Conservation (phyloP, 2,797 vertebrate species). For the Mycteria americana region DNA sequence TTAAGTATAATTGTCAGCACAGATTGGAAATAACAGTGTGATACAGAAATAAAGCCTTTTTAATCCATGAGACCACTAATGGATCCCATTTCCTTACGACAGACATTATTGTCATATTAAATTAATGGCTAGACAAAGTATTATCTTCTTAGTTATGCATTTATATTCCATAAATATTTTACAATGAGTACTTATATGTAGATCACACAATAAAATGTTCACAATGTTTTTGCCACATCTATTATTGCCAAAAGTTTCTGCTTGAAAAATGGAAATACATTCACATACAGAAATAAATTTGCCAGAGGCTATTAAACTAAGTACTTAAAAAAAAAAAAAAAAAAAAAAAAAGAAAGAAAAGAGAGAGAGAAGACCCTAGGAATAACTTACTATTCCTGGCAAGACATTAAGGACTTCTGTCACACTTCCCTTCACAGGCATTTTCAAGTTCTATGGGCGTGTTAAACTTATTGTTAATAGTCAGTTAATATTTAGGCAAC, state of each 20-base stretch:
- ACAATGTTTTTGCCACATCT: background rate
- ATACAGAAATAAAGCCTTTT: background rate
- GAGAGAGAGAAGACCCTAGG: background rate
- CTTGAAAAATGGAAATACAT: background rate
- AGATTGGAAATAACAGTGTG: background rate
- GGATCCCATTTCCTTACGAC: constrained; percentile 1
- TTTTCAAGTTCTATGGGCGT: background rate
- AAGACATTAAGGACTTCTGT: background rate
- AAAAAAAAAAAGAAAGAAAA: too few species aligned
- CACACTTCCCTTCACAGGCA: background rate
- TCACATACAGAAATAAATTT: background rate
- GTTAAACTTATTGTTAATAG: background rate
- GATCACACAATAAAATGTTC: background rate
- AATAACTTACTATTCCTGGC: background rate
- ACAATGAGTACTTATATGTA: background rate
- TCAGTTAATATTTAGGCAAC: background rate
- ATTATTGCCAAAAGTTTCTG: background rate
- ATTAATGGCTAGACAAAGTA: constrained; percentile 13
- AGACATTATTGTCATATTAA: background rate
- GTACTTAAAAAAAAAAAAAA: background rate
- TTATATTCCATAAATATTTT: constrained; percentile 50
- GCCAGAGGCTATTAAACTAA: background rate
- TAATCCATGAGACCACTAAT: background rate
- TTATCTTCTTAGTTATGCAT: constrained; percentile 12
- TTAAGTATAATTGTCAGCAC: background rate